Base-by-base conservation (phyloP, 2,797 vertebrate species). In the Pogonophryne albipinna region DNA sequence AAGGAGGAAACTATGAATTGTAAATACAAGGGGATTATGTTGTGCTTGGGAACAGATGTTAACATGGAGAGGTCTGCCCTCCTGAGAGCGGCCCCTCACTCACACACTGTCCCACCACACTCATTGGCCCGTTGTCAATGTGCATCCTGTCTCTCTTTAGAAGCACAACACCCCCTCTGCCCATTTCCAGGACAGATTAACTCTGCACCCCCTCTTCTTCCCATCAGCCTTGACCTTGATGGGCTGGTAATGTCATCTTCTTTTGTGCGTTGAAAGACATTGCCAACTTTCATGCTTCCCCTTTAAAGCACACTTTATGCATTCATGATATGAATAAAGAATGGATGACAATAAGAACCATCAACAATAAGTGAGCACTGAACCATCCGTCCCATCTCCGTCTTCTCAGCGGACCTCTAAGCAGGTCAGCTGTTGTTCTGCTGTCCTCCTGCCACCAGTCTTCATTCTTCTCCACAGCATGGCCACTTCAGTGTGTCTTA, bases 1-100 rank as follows among this genome's bases (percentile, higher is more conserved):
- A 67, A 41, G 69, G 76, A 83, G 71, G 79, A 85, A 74, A 55
- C 49, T 23, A 83, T 84, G 88, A 68, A 85, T 88, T 80, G 81
- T 78, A 85, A 81, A 59, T 78, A 80, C 58, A 72, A 42, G 73
- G 42, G 85, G 91, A 92, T 93, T 91, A 90, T 74, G 71, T 79
- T 71, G 75, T 62, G 77, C 69, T 81, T 27, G 79, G 63, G 85
- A 93, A 76, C 92, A 94, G 91, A 93, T 92, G 92, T 91, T 90
- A 89, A 91, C 86, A 91, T 45, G 64, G 79, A 78, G 67, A 87
- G 84, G 65, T 81, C 70, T 76, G n/a, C 66, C 59, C 87, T 87
- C 83, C 78, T 66, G 70, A 86, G 87, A 86, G 76, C 3, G 10
- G 62, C 82, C 77, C 73, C 89, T 86, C 84, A 82, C 83, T 79